Evolutionary conservation across 2,797 vertebrate species (phyloP), one percentile per base, ranked within the genome.

Genomic region (Acrossocheilus wenchowensis): DNA sequence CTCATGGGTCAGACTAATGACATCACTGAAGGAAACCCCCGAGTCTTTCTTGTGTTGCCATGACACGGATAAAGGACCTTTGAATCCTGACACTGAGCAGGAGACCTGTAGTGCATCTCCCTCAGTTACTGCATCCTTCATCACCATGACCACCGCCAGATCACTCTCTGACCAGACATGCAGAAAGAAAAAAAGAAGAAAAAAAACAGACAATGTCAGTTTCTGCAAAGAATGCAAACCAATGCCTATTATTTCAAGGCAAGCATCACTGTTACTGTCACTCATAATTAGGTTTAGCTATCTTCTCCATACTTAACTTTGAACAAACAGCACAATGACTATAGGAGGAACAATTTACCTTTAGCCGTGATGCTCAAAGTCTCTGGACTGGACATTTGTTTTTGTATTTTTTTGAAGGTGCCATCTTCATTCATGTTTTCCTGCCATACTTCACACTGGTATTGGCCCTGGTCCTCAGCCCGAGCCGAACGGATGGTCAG

Each of bases 381-480:
- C 72, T 90, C 81, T 19, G 89, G 2, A 11, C 0, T 34, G 0
- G 96, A 96, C 78, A 91, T 86, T 6, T 93, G 92, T 12, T 75
- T 83, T 82, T 92, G 88, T 78, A 89, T 92, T 82, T 84, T 68
- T 66, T 86, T 92, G 75, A 95, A 92, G 23, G 50, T 85, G 14
- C 81, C 93, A 68, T 77, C 89, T 36, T 81, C 43, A 5, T 84
- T 84, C 89, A 91, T 94, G 7, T 89, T 62, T 89, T 95, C 83
- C 85, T 96, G 94, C 0, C 89, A 95, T 23, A 94, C 95, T 6
- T 90, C 91, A 77, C 97, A 99, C 7, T 77, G 79, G 89, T 97
- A 98, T 0, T 5, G 9, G 0, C 97, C 98, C 0, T 92, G 89
- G 78, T 98, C 97, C 71, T 94, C 87, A 8, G 93, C 89, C 74